These are phyloP conservation scores for Hyperoplus lanceolatus DNA, from an alignment of 2,797 vertebrate genomes.

Conservation along the genomic window DNA sequence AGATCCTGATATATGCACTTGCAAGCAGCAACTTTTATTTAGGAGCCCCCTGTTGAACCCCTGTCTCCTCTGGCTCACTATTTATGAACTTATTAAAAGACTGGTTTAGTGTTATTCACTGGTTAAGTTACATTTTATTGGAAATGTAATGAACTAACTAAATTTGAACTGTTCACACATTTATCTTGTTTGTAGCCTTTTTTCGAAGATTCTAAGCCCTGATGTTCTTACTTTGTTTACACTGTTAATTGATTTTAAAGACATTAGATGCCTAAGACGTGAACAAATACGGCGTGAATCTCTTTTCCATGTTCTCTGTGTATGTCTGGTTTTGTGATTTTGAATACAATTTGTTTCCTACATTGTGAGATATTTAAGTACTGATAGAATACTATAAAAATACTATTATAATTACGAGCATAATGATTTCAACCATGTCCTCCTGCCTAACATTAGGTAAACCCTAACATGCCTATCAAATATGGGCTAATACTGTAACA, in stretches of 20 bases:
- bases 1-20: slow-evolving; percentile 82
- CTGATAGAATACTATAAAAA: neutral
- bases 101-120: slow-evolving; percentile 77
- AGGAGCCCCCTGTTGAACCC: slow-evolving; percentile 77
- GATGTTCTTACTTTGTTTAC: slow-evolving; percentile 11
- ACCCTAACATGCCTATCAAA: slow-evolving; percentile 4
- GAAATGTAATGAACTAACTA: slow-evolving; percentile 68
- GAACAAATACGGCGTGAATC: neutral
- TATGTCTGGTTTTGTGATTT: neutral
- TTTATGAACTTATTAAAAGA: slow-evolving; percentile 85
- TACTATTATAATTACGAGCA: neutral
- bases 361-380: neutral
- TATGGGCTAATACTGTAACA: neutral
- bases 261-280: slow-evolving; percentile 1
- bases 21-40: slow-evolving; percentile 83
- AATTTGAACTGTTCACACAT: slow-evolving; percentile 47
- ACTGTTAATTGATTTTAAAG: slow-evolving; percentile 6
- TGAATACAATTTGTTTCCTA: neutral
- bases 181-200: slow-evolving; percentile 31
- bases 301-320: neutral
- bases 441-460: neutral
- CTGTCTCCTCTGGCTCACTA: slow-evolving; percentile 65
- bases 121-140: slow-evolving; percentile 79
- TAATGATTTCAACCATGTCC: neutral
- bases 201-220: neutral